phyloP scores from a whole-genome alignment of 2,113 vertebrate genomes.

The Rhipidura dahli region DNA sequence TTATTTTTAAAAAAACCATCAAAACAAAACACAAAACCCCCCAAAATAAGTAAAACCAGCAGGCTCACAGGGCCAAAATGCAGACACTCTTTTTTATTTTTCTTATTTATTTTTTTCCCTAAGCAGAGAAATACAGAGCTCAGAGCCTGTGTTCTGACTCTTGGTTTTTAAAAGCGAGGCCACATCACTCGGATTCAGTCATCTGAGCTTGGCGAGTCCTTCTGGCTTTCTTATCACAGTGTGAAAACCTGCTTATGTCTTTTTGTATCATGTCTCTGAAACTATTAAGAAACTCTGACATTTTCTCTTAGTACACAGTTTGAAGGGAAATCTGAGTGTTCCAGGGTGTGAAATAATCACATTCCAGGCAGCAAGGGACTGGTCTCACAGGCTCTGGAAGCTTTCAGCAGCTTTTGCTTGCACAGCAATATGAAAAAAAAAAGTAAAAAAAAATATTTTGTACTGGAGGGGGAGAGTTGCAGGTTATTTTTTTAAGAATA shows the following conservation, averaged over 20 bases:
- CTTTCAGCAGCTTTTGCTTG: constrained; percentile 22
- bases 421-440: constrained; percentile 13
- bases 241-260: constrained; percentile 63
- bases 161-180: neutral
- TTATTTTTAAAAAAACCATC: neutral
- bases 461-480: neutral
- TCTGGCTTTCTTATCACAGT: constrained; percentile 43
- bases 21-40: accelerated
- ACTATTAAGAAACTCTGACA: constrained; percentile 53
- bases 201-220: neutral
- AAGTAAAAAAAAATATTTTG: neutral
- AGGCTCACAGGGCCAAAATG: neutral
- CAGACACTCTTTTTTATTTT: neutral
- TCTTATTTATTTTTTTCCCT: neutral
- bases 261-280: constrained; percentile 26
- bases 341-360: constrained; percentile 57
- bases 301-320: constrained; percentile 38
- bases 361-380: constrained; percentile 22
- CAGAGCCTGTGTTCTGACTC: neutral
- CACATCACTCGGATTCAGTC: neutral
- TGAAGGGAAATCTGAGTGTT: constrained; percentile 49
- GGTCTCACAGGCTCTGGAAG: constrained; percentile 27
- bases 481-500: constrained; percentile 20
- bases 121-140: neutral
- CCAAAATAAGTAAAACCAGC: neutral